Evolutionary conservation across 2,113 vertebrate genomes (phyloP).

Genomic region (Sapayoa aenigma): DNA sequence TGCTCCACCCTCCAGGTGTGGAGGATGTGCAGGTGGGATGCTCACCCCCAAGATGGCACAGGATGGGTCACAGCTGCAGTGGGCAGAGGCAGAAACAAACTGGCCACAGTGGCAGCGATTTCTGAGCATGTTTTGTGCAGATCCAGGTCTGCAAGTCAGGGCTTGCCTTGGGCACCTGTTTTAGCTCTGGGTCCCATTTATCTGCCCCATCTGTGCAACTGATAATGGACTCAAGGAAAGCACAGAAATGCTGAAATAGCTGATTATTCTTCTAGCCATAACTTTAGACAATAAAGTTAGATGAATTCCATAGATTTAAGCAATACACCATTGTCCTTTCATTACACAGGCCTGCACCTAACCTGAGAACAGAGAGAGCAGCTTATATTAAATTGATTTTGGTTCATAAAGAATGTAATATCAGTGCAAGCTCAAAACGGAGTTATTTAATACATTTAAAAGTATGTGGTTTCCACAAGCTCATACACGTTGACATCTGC

Average conservation of each 20-base stretch:
- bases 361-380: background rate
- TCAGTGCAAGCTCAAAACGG: background rate
- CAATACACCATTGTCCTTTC: background rate
- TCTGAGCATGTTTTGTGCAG: background rate
- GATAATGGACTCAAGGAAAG: slow-evolving; percentile 9
- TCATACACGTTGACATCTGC: background rate
- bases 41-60: background rate
- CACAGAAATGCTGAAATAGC: slow-evolving; percentile 7
- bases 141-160: background rate
- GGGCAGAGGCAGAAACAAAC: background rate
- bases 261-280: background rate
- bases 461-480: background rate
- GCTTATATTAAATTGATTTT: slow-evolving; percentile 7
- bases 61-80: background rate
- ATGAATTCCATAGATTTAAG: background rate
- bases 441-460: background rate
- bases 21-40: background rate
- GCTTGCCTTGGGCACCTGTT: background rate
- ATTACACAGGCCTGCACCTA: background rate
- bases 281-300: background rate
- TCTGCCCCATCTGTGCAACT: background rate
- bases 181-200: background rate
- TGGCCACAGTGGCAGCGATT: background rate
- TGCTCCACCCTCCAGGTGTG: background rate
- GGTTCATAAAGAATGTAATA: background rate